Percentiles rank a stretch among this genome's conserved stretches.
phyloP scores from a whole-genome alignment of 2,888 invertebrate species.

The Sinelater perroti region DNA sequence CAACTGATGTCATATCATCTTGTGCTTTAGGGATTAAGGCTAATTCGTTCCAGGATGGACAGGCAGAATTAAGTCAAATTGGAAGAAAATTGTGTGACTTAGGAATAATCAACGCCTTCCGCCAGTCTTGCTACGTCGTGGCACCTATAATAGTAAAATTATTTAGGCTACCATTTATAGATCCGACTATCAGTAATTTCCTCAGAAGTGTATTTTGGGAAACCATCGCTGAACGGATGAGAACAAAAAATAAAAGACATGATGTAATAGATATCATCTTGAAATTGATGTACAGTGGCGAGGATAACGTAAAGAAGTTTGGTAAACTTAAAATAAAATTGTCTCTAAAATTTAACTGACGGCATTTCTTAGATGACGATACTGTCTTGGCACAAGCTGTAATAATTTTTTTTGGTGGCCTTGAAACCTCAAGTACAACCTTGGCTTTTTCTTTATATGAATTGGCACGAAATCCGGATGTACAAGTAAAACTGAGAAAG shows the following conservation, averaged over 20 bases:
- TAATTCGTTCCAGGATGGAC: slow-evolving; percentile 54
- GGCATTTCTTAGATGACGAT: too few species aligned
- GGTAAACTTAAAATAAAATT: background rate
- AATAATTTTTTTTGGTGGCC: too few species aligned
- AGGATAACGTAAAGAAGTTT: background rate
- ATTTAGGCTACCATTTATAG: background rate
- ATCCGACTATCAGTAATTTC: background rate
- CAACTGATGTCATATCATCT: slow-evolving; percentile 61
- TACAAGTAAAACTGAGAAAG: too few species aligned
- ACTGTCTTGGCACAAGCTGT: too few species aligned
- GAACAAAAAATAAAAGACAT: background rate
- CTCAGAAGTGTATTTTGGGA: background rate
- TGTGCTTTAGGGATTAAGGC: slow-evolving; percentile 61
- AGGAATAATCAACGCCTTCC: background rate
- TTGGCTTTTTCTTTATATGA: too few species aligned
- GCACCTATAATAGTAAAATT: background rate
- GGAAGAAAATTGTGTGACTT: slow-evolving; percentile 49
- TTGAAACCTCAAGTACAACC: too few species aligned
- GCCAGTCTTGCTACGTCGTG: background rate
- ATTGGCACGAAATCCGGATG: too few species aligned
- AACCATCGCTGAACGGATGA: background rate
- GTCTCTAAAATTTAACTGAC: too few species aligned
- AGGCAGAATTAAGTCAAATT: slow-evolving; percentile 55
- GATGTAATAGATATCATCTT: background rate
- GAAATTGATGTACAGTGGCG: background rate